A percentile compares a stretch with the other conserved stretches of the same genome.
These are phyloP conservation scores for Astropecten irregularis DNA, from an alignment of 53 echinoderm and acorn worm genomes.

Conservation along the genomic window DNA sequence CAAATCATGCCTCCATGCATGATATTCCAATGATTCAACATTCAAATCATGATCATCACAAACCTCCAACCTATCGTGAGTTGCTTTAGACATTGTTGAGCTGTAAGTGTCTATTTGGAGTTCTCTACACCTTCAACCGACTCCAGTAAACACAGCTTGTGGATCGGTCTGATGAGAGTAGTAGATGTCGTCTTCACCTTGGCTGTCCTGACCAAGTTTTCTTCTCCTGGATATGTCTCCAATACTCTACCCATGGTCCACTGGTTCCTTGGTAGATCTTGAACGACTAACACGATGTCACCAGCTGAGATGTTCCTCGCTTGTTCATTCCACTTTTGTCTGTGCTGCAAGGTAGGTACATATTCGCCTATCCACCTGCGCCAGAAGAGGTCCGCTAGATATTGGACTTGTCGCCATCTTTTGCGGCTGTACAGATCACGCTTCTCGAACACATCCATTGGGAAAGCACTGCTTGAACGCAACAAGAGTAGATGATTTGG, in stretches of 20 bases:
- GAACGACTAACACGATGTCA: constrained; percentile 66
- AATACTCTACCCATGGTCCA: constrained; percentile 70
- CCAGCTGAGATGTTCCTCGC: constrained; percentile 54
- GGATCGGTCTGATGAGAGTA: constrained; percentile 64
- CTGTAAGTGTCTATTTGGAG: too few species aligned
- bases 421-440: not conserved
- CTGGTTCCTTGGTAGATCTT: constrained; percentile 62
- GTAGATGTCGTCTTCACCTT: constrained; percentile 57
- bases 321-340: constrained; percentile 53
- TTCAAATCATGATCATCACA: too few species aligned
- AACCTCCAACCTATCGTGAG: too few species aligned
- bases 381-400: constrained; percentile 63
- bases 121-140: too few species aligned
- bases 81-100: too few species aligned
- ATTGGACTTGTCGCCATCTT: constrained; percentile 54
- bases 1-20: too few species aligned
- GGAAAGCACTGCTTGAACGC: constrained; percentile 1
- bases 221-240: constrained; percentile 59
- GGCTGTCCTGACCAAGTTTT: constrained; percentile 65
- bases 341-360: constrained; percentile 21
- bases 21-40: too few species aligned
- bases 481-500: constrained; percentile 35
- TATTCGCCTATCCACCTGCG: constrained; percentile 35
- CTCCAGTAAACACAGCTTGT: constrained; percentile 64
- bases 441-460: constrained; percentile 11